A percentile compares a stretch with the other conserved stretches of the same genome.
Conservation (phyloP, 2,113 vertebrate species). For the Bostrychus sinensis region DNA sequence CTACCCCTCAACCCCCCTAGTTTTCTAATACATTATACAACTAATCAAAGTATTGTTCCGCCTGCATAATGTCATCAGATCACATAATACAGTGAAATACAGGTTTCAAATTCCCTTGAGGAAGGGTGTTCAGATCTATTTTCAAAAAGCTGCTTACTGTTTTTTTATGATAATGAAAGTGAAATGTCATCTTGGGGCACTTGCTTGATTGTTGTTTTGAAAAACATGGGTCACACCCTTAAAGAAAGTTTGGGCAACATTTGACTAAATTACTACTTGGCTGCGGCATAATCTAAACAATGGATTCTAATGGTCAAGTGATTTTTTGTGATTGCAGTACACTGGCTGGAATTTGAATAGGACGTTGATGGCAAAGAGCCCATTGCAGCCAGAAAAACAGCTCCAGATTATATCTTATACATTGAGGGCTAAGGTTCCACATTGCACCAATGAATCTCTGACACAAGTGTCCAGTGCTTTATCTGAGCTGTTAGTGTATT, state of each 20-base stretch:
- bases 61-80: too few species aligned
- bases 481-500: too few species aligned
- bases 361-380: not conserved
- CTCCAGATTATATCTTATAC: not conserved
- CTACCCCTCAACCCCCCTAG: too few species aligned
- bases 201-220: not conserved
- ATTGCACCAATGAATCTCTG: not conserved
- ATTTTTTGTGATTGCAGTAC: conserved; percentile 6
- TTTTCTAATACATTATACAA: too few species aligned
- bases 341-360: not conserved
- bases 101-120: too few species aligned
- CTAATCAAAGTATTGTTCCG: too few species aligned
- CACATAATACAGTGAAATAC: too few species aligned
- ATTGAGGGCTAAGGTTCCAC: not conserved
- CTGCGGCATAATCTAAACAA: not conserved
- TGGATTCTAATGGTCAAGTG: not conserved
- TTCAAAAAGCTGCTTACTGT: too few species aligned
- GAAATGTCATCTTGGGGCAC: not conserved
- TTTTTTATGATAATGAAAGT: too few species aligned
- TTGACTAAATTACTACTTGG: not conserved
- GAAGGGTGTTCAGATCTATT: too few species aligned
- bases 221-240: not conserved
- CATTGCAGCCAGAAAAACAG: not conserved
- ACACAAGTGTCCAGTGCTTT: too few species aligned
- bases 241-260: not conserved